These are phyloP conservation scores for Leptoclinus maculatus DNA, from an alignment of 2,797 vertebrate genomes.

Conservation along the genomic window DNA sequence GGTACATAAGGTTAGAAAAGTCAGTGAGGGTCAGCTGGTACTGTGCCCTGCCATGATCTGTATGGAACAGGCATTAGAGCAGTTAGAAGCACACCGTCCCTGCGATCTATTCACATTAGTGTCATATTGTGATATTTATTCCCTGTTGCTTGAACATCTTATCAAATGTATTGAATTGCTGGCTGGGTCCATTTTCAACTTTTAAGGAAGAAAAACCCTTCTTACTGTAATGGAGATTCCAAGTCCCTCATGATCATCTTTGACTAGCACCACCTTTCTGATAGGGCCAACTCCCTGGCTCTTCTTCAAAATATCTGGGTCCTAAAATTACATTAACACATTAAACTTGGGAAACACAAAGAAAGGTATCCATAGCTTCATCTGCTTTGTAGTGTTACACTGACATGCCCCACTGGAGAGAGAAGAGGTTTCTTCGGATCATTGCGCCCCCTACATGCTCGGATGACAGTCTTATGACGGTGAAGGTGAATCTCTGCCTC, in stretches of 20 bases:
- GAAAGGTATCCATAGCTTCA: not conserved
- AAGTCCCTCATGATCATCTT: constrained; percentile 98
- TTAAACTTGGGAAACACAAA: not conserved
- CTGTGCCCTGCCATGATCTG: not conserved
- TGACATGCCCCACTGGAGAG: constrained; percentile 93
- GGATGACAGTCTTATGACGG: constrained; percentile 97
- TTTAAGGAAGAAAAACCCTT: not conserved
- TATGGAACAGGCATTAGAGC: not conserved
- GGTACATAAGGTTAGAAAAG: not conserved
- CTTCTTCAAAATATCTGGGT: constrained; percentile 95
- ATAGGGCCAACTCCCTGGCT: constrained; percentile 98
- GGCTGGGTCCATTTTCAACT: not conserved
- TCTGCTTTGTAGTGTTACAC: constrained; percentile 54
- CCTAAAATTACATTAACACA: constrained; percentile 77
- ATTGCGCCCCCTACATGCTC: constrained; percentile 95
- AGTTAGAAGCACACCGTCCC: not conserved
- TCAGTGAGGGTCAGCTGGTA: no score
- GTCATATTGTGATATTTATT: not conserved
- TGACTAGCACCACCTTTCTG: constrained; percentile 94
- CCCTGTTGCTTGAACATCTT: not conserved
- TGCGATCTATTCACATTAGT: not conserved
- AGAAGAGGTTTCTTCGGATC: constrained; percentile 93
- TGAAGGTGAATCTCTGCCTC: constrained; percentile 99
- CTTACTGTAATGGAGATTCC: constrained; percentile 98
- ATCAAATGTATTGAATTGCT: not conserved